phyloP scores from a whole-genome alignment of 2,113 vertebrate species.

The Tachysurus fulvidraco region DNA sequence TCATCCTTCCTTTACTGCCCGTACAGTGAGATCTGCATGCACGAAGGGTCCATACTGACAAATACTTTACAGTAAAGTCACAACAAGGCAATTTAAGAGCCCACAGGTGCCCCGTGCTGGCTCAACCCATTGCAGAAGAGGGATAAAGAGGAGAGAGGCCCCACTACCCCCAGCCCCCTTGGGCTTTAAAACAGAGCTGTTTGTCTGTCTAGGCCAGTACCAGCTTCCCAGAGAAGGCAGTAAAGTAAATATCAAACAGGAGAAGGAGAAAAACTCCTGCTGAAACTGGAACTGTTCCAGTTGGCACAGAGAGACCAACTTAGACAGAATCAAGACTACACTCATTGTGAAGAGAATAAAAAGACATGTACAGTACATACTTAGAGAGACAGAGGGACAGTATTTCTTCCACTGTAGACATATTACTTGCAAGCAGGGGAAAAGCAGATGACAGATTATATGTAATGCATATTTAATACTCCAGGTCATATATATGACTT shows the following conservation, averaged over 20 bases:
- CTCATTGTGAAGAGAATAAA: constrained; percentile 69
- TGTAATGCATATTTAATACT: not conserved
- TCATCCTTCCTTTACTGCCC: constrained; percentile 17
- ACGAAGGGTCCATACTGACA: constrained; percentile 27
- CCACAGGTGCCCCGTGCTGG: constrained; percentile 52
- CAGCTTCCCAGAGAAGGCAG: constrained; percentile 67
- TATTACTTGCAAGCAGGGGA: not conserved
- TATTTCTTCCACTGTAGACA: constrained; percentile 11
- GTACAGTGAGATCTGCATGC: constrained; percentile 12
- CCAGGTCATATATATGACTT: constrained; percentile 7
- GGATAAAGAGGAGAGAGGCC: constrained; percentile 47
- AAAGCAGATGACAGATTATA: not conserved
- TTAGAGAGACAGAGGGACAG: not conserved
- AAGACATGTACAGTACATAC: constrained; percentile 49
- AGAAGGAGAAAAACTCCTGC: constrained; percentile 70
- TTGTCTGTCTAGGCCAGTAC: constrained; percentile 67
- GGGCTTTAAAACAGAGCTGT: constrained; percentile 62
- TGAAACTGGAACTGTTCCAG: constrained; percentile 72
- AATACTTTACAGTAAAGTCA: constrained; percentile 33
- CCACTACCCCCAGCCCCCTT: constrained; percentile 47
- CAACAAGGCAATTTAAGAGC: constrained; percentile 51
- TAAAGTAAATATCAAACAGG: constrained; percentile 78
- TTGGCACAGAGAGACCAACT: constrained; percentile 65
- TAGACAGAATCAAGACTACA: constrained; percentile 68
- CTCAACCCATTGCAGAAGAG: constrained; percentile 45